Percentiles rank a stretch among this genome's conserved stretches.
phyloP scores from a whole-genome alignment of 2,797 vertebrate genomes.

The Sebastes vulpes region DNA sequence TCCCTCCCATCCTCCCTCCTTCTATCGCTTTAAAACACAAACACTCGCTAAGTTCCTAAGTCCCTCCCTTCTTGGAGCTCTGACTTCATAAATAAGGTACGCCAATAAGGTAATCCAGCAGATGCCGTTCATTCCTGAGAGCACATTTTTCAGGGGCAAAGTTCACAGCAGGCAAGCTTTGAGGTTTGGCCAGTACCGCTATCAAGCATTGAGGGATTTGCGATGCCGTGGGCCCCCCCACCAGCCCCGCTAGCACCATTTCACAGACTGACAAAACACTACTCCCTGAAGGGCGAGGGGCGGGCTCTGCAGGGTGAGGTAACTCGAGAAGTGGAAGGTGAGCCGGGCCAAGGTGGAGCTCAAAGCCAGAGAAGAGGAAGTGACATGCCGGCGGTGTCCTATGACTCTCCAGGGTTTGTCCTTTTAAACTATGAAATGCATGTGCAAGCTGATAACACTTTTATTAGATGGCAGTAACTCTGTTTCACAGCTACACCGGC shows the following conservation, averaged over 20 bases:
- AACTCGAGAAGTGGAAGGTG: slow-evolving; percentile 80
- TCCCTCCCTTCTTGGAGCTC: slow-evolving; percentile 76
- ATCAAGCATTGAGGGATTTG: slow-evolving; percentile 47
- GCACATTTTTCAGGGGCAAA: slow-evolving; percentile 82
- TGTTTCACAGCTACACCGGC: not conserved
- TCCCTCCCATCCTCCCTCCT: slow-evolving; percentile 46
- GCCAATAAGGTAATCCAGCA: slow-evolving; percentile 75
- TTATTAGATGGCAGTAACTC: not conserved
- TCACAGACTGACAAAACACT: slow-evolving; percentile 57
- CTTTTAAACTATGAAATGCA: slow-evolving; percentile 42
- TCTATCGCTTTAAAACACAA: slow-evolving; percentile 60
- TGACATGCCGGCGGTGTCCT: slow-evolving; percentile 70
- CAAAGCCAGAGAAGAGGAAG: slow-evolving; percentile 72
- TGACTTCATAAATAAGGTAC: slow-evolving; percentile 85
- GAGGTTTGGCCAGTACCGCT: slow-evolving; percentile 68
- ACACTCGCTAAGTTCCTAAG: slow-evolving; percentile 48
- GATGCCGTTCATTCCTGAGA: slow-evolving; percentile 91
- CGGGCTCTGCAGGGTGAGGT: slow-evolving; percentile 55
- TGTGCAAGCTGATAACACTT: not conserved
- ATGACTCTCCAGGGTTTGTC: slow-evolving; percentile 51
- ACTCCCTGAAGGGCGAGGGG: slow-evolving; percentile 56
- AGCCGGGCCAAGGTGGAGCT: slow-evolving; percentile 70
- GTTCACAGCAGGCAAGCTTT: slow-evolving; percentile 84
- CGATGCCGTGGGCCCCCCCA: not conserved
- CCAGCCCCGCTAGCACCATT: slow-evolving; percentile 12